A percentile compares a stretch with the other conserved stretches of the same genome.
These are phyloP conservation scores for Rhynchomys soricoides DNA, from an alignment of 2,113 vertebrate genomes.

Conservation along the genomic window DNA sequence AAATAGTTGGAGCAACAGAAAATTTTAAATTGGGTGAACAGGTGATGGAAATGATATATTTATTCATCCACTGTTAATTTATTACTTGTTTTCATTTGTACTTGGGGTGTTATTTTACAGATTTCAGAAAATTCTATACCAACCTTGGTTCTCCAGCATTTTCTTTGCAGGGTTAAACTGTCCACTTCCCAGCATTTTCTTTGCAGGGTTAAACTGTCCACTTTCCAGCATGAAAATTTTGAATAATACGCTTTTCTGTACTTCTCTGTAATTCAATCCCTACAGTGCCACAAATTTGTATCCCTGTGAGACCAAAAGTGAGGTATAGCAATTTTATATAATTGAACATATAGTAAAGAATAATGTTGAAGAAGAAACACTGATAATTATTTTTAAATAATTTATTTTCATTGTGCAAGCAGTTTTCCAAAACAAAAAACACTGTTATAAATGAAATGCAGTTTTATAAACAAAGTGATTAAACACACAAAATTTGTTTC, in stretches of 20 bases:
- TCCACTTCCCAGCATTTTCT: not conserved
- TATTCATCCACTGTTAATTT: not conserved
- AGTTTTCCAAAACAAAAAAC: not conserved
- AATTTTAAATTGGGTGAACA: not conserved
- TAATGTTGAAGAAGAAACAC: not conserved
- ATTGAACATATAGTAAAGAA: not conserved
- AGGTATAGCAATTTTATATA: slow-evolving; percentile 6
- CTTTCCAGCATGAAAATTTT: slow-evolving; percentile 22
- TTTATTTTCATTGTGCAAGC: not conserved
- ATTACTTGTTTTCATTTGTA: not conserved
- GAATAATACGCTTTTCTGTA: slow-evolving; percentile 49
- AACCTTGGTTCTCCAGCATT: slow-evolving; percentile 11
- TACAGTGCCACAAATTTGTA: slow-evolving; percentile 10
- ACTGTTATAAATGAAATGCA: not conserved
- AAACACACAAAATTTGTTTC: not conserved
- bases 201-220: slow-evolving; percentile 50
- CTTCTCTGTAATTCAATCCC: slow-evolving; percentile 48
- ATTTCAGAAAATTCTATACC: not conserved
- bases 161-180: too few species aligned
- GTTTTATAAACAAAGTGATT: not conserved
- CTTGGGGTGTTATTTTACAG: not conserved
- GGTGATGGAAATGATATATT: not conserved
- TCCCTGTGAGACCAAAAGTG: slow-evolving; percentile 42
- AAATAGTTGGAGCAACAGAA: not conserved
- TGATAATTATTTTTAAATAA: not conserved